Conservation (phyloP, 2,797 vertebrate genomes). For the Erethizon dorsatum region DNA sequence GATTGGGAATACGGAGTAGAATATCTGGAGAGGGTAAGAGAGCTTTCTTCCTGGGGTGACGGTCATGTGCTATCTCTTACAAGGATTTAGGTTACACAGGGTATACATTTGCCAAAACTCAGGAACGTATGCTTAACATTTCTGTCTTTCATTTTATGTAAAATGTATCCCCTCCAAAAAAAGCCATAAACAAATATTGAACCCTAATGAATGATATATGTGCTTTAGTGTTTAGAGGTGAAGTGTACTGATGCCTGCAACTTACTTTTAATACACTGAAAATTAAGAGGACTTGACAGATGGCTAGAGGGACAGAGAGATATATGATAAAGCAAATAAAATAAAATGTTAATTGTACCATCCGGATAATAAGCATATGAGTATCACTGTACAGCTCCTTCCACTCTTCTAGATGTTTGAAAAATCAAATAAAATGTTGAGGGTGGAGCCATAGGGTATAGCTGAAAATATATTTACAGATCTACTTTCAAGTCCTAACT, state of each 20-base stretch:
- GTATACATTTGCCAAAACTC: neutral
- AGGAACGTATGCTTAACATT: neutral
- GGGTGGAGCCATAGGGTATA: neutral
- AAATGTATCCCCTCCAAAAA: neutral
- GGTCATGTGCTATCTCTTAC: neutral
- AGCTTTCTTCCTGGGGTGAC: neutral
- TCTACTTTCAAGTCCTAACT: conserved; percentile 38
- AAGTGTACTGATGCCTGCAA: neutral
- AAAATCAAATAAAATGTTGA: conserved; percentile 27
- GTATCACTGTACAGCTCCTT: neutral
- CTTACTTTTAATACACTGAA: conserved; percentile 20
- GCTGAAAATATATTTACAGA: neutral
- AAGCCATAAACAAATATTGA: neutral
- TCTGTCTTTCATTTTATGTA: neutral
- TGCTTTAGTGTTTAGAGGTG: neutral
- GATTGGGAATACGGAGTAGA: neutral
- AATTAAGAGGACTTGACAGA: neutral
- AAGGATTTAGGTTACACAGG: neutral
- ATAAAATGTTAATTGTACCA: neutral
- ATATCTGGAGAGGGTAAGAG: neutral
- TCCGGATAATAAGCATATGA: neutral
- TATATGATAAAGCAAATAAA: neutral
- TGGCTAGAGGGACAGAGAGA: neutral
- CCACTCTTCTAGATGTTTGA: neutral
- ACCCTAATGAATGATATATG: neutral